Percentiles rank a stretch among this genome's conserved stretches.
Evolutionary conservation across 2,113 vertebrate species (phyloP).

Genomic region (Pica pica): DNA sequence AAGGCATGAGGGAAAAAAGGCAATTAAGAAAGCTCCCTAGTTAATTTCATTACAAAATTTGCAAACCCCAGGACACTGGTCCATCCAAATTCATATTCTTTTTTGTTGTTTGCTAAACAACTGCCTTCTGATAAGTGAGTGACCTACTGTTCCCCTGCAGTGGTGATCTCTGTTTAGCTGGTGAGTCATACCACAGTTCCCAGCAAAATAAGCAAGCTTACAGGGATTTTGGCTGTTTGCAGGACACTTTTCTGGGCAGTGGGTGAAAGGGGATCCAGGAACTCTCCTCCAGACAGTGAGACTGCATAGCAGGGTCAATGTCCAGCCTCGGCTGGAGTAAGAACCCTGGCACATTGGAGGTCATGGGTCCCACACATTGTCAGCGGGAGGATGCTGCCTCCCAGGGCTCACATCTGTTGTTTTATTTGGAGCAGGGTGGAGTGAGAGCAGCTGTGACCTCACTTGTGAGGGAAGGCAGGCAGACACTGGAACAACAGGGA

Average conservation of each 20-base stretch:
- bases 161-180: not conserved
- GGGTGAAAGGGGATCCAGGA: not conserved
- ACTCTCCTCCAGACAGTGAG: not conserved
- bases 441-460: not conserved
- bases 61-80: not conserved
- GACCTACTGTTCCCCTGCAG: not conserved
- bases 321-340: not conserved
- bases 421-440: not conserved
- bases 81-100: not conserved
- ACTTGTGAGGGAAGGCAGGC: not conserved
- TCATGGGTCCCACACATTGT: too few relatives aligned
- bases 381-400: not conserved
- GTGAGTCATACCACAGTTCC: not conserved
- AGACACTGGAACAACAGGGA: not conserved
- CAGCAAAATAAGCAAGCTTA: not conserved
- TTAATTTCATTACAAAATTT: not conserved
- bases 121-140: accelerated
- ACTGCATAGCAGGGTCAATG: not conserved
- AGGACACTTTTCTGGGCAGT: not conserved
- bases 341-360: not conserved
- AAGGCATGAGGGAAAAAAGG: not conserved
- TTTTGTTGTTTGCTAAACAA: not conserved
- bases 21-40: not conserved
- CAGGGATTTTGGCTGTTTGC: not conserved
- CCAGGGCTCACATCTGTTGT: not conserved